phyloP scores from a whole-genome alignment of 2,113 vertebrate species.

The Pleuronectes platessa region DNA sequence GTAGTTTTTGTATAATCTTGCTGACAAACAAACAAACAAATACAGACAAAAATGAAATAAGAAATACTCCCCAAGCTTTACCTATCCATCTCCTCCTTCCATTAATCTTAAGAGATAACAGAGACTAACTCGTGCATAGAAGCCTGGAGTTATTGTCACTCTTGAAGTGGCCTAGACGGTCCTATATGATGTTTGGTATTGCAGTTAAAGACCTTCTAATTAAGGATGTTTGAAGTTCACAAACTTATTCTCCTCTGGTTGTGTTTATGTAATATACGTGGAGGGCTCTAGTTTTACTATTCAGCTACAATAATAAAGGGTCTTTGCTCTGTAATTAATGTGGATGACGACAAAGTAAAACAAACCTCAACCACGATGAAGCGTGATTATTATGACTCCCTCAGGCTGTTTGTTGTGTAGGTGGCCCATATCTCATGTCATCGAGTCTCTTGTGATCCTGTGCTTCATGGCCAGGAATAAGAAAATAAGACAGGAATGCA shows the following conservation, averaged over 20 bases:
- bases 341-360: constrained; percentile 16
- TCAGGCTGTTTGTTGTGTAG: constrained; percentile 38
- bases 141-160: constrained; percentile 3
- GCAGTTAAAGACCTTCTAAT: constrained; percentile 20
- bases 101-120: constrained; percentile 17
- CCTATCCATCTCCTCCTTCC: not conserved
- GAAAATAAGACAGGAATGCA: constrained; percentile 6
- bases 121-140: not conserved
- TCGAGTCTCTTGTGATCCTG: constrained; percentile 6
- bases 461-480: not conserved
- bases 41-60: no score
- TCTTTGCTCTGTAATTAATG: constrained; percentile 46
- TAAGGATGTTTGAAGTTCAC: constrained; percentile 25
- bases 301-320: not conserved
- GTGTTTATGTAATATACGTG: constrained; percentile 10
- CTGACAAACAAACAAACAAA: no score
- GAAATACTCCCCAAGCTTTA: not conserved
- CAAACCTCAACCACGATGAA: constrained; percentile 10
- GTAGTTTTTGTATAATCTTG: no score
- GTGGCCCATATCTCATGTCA: constrained; percentile 27
- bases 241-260: constrained; percentile 22
- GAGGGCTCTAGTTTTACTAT: constrained; percentile 28
- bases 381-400: constrained; percentile 21
- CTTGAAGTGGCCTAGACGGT: constrained; percentile 10
- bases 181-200: constrained; percentile 22